phyloP scores from a whole-genome alignment of 2,113 vertebrate genomes.

The Hepsetus odoe region DNA sequence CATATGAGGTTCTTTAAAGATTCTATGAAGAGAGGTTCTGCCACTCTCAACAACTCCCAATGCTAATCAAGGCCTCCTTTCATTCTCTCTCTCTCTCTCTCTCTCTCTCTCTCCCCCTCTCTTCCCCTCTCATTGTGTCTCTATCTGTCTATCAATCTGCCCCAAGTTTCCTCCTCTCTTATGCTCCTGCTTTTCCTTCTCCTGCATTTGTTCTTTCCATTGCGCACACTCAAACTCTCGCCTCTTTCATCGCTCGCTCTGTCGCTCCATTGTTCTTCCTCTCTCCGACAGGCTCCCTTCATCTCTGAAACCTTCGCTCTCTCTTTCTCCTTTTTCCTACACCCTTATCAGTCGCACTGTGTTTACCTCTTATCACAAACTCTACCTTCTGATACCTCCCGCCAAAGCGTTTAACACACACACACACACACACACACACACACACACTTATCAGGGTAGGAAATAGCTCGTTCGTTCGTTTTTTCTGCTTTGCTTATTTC shows the following conservation, averaged over 20 bases:
- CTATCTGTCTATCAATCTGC: background rate
- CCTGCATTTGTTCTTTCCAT: conserved; percentile 21
- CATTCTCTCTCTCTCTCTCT: conserved; percentile 20
- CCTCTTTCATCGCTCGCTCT: conserved; percentile 5
- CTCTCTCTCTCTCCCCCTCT: conserved; percentile 11
- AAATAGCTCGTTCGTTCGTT: conserved; percentile 45
- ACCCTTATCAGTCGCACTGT: background rate
- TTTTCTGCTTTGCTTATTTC: conserved; percentile 1
- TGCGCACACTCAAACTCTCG: background rate
- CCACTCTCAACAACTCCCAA: conserved; percentile 12
- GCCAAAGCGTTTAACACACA: conserved; percentile 21
- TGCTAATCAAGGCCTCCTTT: conserved; percentile 46
- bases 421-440: conserved; percentile 30
- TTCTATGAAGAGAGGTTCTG: background rate
- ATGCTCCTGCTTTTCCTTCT: background rate
- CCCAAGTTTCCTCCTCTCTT: background rate
- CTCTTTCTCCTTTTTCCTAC: background rate
- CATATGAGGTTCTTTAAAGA: too few relatives aligned
- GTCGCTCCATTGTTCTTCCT: background rate
- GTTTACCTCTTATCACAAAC: conserved; percentile 20
- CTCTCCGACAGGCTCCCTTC: background rate
- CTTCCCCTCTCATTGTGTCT: conserved; percentile 10
- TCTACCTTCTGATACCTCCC: conserved; percentile 13
- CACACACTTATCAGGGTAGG: conserved; percentile 28
- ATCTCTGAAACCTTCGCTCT: conserved; percentile 21